Conservation (phyloP, 2,797 vertebrate species). For the Vespertilio murinus region DNA sequence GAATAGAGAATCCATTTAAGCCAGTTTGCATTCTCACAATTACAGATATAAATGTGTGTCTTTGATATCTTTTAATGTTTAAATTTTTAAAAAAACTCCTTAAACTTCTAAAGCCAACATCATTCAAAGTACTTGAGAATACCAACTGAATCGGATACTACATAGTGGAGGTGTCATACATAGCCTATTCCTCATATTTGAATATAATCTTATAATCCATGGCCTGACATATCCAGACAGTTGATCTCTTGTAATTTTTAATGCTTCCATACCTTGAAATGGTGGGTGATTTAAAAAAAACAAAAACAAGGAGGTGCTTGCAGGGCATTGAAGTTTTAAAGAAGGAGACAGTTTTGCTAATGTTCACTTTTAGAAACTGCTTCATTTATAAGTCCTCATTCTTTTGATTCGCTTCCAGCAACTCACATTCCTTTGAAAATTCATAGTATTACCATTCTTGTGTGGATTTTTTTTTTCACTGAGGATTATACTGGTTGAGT, state of each 20-base stretch:
- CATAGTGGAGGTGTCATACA: not conserved
- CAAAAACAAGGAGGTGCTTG: not conserved
- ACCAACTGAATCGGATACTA: not conserved
- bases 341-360: conserved; percentile 44
- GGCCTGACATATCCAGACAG: not conserved
- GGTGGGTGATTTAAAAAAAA: not conserved
- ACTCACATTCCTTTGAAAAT: conserved; percentile 72
- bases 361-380: conserved; percentile 60
- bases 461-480: conserved; percentile 58
- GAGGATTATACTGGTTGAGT: conserved; percentile 68
- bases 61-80: not conserved
- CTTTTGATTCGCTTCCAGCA: conserved; percentile 72
- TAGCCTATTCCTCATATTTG: not conserved
- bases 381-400: conserved; percentile 55
- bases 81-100: conserved; percentile 28
- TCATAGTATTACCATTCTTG: conserved; percentile 54
- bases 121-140: not conserved
- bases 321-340: not conserved
- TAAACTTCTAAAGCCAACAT: not conserved
- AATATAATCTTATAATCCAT: not conserved
- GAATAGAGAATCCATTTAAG: not conserved
- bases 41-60: not conserved
- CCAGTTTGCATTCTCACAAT: not conserved
- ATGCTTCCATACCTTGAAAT: not conserved
- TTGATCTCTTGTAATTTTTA: conserved; percentile 33